Evolutionary conservation across 2,797 vertebrate genomes (phyloP), one percentile per base, ranked within the genome.

Genomic region (Takifugu rubripes): DNA sequence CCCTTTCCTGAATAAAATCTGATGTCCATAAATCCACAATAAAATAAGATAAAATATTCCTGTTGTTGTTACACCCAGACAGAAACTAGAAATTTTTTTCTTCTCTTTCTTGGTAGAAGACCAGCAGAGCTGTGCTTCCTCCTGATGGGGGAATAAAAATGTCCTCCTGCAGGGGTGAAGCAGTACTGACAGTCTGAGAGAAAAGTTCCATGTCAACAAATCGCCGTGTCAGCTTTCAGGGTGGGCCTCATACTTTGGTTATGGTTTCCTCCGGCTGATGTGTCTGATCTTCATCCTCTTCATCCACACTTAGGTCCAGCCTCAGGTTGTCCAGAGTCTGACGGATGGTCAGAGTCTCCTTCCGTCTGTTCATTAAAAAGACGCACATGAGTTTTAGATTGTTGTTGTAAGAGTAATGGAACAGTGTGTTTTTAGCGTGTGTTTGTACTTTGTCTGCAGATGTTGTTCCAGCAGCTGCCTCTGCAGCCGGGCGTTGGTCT

Each of bases 401-500:
- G 21, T 25, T 0, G 46, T 10, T 6, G 17, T 24, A 3, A 16
- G 6, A 43, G 5, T 16, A 43, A 12, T 8, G 1, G 0, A 24
- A 48, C 10, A 12, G 10, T 12, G 40, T 5, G 25, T n/a, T 3
- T 1, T 24, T 45, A 54, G 16, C 14, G 21, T 40, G 48, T 42
- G 12, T 56, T 25, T 46, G 25, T 74, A 93, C 92, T 92, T 89
- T 29, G 72, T 82, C 52, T 86, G 89, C 25, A 91, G 71, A 59
- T 88, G 88, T 5, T 88, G 87, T 74, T 93, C 90, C 2, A 91
- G 83, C 55, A 87, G 83, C 70, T 88, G 90, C 54, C 76, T 91
- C 86, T 88, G 89, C 68, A 92, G 84, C 1, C 74, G 82, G 27
- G 82, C 59, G 57, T 25, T 83, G 1, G 74, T 67, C 78, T 92